Evolutionary conservation across 2,113 vertebrate species (phyloP).

Genomic region (Heptranchias perlo): DNA sequence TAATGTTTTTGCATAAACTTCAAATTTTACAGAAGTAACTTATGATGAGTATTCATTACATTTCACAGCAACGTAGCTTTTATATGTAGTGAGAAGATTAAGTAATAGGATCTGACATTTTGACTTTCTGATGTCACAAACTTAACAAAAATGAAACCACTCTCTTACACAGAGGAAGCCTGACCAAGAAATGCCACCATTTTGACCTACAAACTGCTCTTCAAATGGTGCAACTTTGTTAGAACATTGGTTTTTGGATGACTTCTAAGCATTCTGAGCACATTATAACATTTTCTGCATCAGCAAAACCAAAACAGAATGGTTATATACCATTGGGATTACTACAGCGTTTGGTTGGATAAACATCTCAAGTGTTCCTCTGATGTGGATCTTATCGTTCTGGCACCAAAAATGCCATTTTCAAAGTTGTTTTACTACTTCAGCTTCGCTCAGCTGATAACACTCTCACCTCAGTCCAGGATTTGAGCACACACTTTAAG

Average conservation of each 20-base stretch:
- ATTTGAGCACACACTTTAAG: background rate
- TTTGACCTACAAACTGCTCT: background rate
- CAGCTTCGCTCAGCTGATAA: background rate
- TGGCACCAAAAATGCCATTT: background rate
- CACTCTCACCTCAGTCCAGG: background rate
- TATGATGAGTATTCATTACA: no score
- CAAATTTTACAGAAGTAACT: no score
- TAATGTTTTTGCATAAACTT: no score
- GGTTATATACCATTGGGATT: background rate
- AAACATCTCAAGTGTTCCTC: background rate
- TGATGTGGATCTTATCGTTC: background rate
- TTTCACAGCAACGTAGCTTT: no score
- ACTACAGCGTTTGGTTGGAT: background rate
- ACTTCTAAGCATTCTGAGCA: background rate
- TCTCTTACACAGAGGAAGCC: no score
- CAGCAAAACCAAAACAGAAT: background rate
- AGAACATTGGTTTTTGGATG: background rate
- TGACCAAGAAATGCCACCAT: no score
- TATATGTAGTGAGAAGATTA: no score
- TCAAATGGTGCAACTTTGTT: background rate
- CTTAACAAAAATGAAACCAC: no score
- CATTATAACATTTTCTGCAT: background rate
- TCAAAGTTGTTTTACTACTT: background rate
- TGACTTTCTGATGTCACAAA: no score
- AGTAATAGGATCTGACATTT: no score